Evolutionary conservation across 2,888 invertebrate genomes (phyloP).

Genomic region (Lasioglossum villosulum): DNA sequence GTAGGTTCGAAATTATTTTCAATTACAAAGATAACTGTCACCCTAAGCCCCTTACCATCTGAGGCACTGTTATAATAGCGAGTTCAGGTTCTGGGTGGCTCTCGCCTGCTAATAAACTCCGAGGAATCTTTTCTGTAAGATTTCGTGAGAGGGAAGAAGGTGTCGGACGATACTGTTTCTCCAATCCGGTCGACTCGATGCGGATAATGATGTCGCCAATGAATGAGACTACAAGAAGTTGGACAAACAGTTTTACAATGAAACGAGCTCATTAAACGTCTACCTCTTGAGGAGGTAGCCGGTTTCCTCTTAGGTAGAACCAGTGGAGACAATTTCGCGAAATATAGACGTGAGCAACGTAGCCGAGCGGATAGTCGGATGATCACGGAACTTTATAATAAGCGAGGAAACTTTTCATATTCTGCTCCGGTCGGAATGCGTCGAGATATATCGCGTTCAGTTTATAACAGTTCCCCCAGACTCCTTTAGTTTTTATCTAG

Average conservation of each 20-base stretch:
- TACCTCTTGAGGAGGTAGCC: slow-evolving; percentile 27
- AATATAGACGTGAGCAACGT: slow-evolving; percentile 32
- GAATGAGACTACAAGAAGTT: slow-evolving; percentile 56
- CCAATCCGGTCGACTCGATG: slow-evolving; percentile 36
- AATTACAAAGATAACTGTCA: neutral
- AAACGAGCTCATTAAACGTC: slow-evolving; percentile 69
- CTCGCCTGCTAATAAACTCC: slow-evolving; percentile 22
- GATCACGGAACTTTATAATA: slow-evolving; percentile 63
- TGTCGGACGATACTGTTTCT: neutral
- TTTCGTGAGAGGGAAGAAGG: neutral
- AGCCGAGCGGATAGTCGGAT: slow-evolving; percentile 59
- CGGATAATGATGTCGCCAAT: slow-evolving; percentile 62
- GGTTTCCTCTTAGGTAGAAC: slow-evolving; percentile 41
- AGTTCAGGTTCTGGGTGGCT: neutral
- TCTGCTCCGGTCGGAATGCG: slow-evolving; percentile 24
- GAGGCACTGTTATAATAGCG: neutral
- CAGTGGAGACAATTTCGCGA: slow-evolving; percentile 50
- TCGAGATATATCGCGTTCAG: slow-evolving; percentile 36
- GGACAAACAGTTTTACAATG: slow-evolving; percentile 63
- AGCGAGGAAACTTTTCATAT: slow-evolving; percentile 62
- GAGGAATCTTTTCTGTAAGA: slow-evolving; percentile 14
- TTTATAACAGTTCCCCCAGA: slow-evolving; percentile 24
- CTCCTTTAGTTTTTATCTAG: neutral
- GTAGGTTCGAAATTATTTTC: neutral
- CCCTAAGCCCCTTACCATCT: neutral